phyloP scores from a whole-genome alignment of 2,888 invertebrate species.

The Tinea pellionella region DNA sequence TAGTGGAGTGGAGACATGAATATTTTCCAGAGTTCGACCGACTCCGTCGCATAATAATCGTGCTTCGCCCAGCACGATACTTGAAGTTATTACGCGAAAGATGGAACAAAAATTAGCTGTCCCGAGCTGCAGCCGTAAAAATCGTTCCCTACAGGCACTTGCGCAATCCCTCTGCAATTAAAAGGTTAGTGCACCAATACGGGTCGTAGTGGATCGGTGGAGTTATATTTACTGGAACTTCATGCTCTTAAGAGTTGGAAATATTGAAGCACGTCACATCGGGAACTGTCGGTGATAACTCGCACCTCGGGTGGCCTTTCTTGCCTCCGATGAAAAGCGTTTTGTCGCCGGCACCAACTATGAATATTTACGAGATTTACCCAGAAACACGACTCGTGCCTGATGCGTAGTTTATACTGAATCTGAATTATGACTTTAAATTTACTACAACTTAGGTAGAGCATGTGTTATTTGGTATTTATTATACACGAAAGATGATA shows the following conservation, averaged over 20 bases:
- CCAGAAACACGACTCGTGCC: not conserved
- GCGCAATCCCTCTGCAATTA: conserved; percentile 28
- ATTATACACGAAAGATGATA: no score
- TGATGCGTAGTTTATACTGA: not conserved
- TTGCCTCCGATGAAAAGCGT: conserved; percentile 41
- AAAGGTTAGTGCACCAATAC: conserved; percentile 29
- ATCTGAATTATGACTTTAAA: not conserved
- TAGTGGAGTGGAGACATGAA: conserved; percentile 30
- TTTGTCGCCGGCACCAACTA: conserved; percentile 47
- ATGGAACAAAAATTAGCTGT: conserved; percentile 47
- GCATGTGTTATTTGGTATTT: not conserved
- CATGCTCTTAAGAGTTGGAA: conserved; percentile 17
- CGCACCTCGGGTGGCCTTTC: conserved; percentile 51
- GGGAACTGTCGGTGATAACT: conserved; percentile 38
- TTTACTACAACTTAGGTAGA: not conserved
- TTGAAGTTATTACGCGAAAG: conserved; percentile 47
- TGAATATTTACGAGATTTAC: conserved; percentile 48
- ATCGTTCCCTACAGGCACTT: conserved; percentile 26
- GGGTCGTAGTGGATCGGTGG: conserved; percentile 19
- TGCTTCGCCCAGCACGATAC: conserved; percentile 52
- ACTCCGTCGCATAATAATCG: conserved; percentile 41
- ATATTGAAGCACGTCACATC: conserved; percentile 36
- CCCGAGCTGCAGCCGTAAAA: conserved; percentile 38
- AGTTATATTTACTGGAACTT: not conserved
- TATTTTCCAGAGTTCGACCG: conserved; percentile 35